Evolutionary conservation across 1,140 invertebrate species (phyloP), one percentile per base, ranked within the genome.

Genomic region (Limonius californicus): DNA sequence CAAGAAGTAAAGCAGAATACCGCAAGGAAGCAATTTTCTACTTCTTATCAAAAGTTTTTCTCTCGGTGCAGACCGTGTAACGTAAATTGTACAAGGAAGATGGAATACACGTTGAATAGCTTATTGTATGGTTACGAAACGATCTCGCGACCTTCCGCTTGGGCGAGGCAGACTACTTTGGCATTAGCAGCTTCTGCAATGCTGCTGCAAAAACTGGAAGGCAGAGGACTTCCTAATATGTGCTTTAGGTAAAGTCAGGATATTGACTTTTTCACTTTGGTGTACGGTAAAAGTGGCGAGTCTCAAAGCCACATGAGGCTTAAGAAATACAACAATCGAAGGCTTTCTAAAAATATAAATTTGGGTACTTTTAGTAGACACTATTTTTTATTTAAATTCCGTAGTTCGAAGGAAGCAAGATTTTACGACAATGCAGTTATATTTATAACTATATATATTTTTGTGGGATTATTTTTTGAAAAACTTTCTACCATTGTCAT

Each of bases 171-270:
- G 35, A 14, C 35, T n/a, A 39, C 8, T 39, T 39, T 9, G 35
- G 23, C 23, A 27, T 27, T 39, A 12, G 35, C 35, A 12, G 11
- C 35, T 14, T 39, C 35, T 39, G 35, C 35, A 39, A 39, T 39
- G n/a, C 11, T 14, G 35, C 8, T 6, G n/a, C 35, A 39, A 39
- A 39, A 39, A 39, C 8, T 39, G 35, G 35, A 39, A 39, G 35
- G 35, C n/a, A 39, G 2, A 9, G 2, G 7, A 39, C 35, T 39
- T 39, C 35, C 35, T 39, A 39, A 39, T 39, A 39, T 39, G 35
- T 39, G 35, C 35, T 39, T 39, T 39, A 39, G 35, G 35, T 39
- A 39, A 39, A 39, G 35, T 39, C 35, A 39, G 35, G 35, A 39
- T 39, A 39, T 39, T 39, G 35, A 39, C 35, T 39, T 39, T 39